phyloP scores from a whole-genome alignment of 2,888 invertebrate species.

The Phytoseiulus persimilis region DNA sequence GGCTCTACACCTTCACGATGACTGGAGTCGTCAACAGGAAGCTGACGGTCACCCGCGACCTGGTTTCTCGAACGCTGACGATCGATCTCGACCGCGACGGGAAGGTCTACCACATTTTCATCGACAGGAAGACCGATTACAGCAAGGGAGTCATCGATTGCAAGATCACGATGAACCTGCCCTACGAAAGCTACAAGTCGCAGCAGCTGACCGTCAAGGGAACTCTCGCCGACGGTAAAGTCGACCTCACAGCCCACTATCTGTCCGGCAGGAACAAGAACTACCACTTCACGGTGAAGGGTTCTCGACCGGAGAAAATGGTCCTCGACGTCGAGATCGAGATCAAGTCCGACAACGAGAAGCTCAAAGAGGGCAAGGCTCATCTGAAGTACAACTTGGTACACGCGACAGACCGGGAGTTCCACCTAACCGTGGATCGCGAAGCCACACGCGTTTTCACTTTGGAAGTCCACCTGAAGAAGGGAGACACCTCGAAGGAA shows the following conservation, averaged over 20 bases:
- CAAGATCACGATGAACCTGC: slow-evolving; percentile 8
- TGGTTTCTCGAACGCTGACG: neutral
- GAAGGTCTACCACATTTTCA: neutral
- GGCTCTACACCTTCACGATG: neutral
- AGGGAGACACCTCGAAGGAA: neutral
- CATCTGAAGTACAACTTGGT: slow-evolving; percentile 26
- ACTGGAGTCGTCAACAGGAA: slow-evolving; percentile 17
- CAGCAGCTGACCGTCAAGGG: slow-evolving; percentile 21
- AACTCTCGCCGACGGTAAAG: slow-evolving; percentile 30
- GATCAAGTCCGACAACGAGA: slow-evolving; percentile 30
- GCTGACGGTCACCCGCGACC: slow-evolving; percentile 8
- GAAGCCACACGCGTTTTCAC: neutral
- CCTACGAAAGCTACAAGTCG: neutral
- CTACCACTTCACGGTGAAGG: slow-evolving; percentile 12
- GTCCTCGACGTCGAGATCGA: neutral
- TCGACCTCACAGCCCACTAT: slow-evolving; percentile 6
- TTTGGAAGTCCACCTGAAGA: neutral
- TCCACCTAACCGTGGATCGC: neutral
- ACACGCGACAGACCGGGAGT: neutral
- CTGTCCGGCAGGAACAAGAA: neutral
- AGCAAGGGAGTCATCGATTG: slow-evolving; percentile 30
- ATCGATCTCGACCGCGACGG: slow-evolving; percentile 29
- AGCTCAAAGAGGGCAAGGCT: slow-evolving; percentile 30
- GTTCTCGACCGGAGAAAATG: neutral
- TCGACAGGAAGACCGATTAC: slow-evolving; percentile 26